Conservation (phyloP, 2,113 vertebrate species). For the Gallinago media region DNA sequence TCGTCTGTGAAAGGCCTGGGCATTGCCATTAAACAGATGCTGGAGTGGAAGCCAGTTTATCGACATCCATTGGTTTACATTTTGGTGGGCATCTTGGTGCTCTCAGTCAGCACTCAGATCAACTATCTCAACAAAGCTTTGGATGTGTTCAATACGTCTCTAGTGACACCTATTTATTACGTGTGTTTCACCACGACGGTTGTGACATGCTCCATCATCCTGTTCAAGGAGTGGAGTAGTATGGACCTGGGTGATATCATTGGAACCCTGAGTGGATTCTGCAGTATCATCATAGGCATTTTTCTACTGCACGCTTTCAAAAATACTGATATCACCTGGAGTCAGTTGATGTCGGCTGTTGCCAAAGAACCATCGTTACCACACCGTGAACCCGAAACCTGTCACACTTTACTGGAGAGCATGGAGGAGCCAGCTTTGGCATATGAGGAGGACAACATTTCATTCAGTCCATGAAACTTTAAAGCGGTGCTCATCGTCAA, state of each 20-base stretch:
- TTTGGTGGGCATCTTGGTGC: constrained; percentile 65
- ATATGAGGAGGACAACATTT: constrained; percentile 70
- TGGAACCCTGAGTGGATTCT: constrained; percentile 82
- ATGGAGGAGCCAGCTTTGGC: constrained; percentile 37
- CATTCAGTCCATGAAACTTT: constrained; percentile 62
- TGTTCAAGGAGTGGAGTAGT: constrained; percentile 85
- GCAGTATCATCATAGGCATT: constrained; percentile 81
- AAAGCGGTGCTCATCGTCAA: not conserved
- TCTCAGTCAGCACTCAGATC: constrained; percentile 81
- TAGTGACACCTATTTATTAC: constrained; percentile 85
- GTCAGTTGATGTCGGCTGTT: constrained; percentile 67
- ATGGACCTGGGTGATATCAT: constrained; percentile 76
- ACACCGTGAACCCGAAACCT: constrained; percentile 22
- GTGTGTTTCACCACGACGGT: constrained; percentile 82
- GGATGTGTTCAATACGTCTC: constrained; percentile 80
- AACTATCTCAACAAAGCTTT: constrained; percentile 86
- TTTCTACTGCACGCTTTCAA: constrained; percentile 84
- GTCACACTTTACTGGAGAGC: constrained; percentile 74
- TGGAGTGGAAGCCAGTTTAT: constrained; percentile 73
- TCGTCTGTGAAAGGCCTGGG: constrained; percentile 85
- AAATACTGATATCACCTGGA: constrained; percentile 77
- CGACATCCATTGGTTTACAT: constrained; percentile 74
- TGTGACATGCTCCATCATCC: constrained; percentile 77
- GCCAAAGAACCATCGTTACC: constrained; percentile 31
- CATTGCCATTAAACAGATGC: constrained; percentile 79